Evolutionary conservation across 2,113 vertebrate species (phyloP), one percentile per base, ranked within the genome.

Genomic region (Petroica traversi): DNA sequence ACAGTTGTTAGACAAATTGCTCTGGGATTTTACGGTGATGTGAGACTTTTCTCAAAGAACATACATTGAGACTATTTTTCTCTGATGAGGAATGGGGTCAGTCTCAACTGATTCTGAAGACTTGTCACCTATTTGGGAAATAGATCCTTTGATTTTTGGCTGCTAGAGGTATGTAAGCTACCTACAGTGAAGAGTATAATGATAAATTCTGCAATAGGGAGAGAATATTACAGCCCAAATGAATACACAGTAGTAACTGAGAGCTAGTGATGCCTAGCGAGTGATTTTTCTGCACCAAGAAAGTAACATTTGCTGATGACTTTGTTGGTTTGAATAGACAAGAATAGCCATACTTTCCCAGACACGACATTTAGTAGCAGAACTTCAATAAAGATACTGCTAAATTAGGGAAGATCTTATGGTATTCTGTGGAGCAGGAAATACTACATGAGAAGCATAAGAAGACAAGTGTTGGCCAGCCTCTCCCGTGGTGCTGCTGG

Each of bases 381-480:
- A 84, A 77, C 29, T 6, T 71, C 51, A 58, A 43, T 22, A 22
- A 59, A 66, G 76, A 31, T 78, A 16, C 12, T 78, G 33, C 16
- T 75, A 68, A 75, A 40, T 43, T 59, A 34, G 28, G 8, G 24
- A 10, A 71, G 33, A 51, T 20, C 17, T 63, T 64, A 11, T 14
- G 34, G 43, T 63, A 48, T 34, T 34, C 33, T 54, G 29, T n/a
- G 59, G 61, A 63, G 40, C 12, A 64, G 54, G 24, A 73, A 75
- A 68, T n/a, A 48, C 7, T 64, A 13, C 3, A 6, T 22, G 14
- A 67, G n/a, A 83, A 71, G 40, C 0, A 0, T 45, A 19, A 68
- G 61, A 75, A 62, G 54, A 45, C 11, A 91, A 54, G 25, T 23
- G 12, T 52, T 85, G 51, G 15, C 8, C 46, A 71, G 3, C 14